These are phyloP conservation scores for Cephalopachus bancanus DNA, from an alignment of 2,797 vertebrate species.

Conservation along the genomic window DNA sequence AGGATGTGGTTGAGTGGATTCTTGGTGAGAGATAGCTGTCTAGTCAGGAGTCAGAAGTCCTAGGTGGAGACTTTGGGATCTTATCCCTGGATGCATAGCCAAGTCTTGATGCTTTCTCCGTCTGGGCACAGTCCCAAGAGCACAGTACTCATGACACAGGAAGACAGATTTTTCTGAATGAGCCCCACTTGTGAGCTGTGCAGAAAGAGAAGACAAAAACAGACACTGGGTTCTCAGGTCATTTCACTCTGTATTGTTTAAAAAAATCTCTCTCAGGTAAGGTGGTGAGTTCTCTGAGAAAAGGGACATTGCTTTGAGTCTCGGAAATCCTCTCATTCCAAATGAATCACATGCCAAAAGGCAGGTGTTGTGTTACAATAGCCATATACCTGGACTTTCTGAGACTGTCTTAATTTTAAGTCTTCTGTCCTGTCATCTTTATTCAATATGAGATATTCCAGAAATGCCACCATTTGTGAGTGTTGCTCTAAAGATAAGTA, in stretches of 20 bases:
- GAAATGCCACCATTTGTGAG: not conserved
- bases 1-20: not conserved
- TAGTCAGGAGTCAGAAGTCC: not conserved
- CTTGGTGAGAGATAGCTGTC: not conserved
- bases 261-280: not conserved
- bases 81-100: not conserved
- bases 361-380: not conserved
- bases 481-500: constrained; percentile 8
- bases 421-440: not conserved
- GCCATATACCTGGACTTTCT: not conserved
- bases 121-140: not conserved
- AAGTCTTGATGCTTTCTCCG: not conserved
- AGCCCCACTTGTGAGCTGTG: not conserved
- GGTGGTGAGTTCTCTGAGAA: not conserved
- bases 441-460: not conserved
- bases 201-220: too few relatives aligned
- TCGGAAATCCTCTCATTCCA: not conserved
- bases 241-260: not conserved
- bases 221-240: not conserved
- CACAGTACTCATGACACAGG: not conserved
- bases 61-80: not conserved
- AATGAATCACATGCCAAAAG: not conserved
- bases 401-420: not conserved
- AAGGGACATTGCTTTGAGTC: not conserved
- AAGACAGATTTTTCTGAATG: not conserved